A percentile compares a stretch with the other conserved stretches of the same genome.
phyloP scores from a whole-genome alignment of 2,888 invertebrate species.

The Acronicta aceris region DNA sequence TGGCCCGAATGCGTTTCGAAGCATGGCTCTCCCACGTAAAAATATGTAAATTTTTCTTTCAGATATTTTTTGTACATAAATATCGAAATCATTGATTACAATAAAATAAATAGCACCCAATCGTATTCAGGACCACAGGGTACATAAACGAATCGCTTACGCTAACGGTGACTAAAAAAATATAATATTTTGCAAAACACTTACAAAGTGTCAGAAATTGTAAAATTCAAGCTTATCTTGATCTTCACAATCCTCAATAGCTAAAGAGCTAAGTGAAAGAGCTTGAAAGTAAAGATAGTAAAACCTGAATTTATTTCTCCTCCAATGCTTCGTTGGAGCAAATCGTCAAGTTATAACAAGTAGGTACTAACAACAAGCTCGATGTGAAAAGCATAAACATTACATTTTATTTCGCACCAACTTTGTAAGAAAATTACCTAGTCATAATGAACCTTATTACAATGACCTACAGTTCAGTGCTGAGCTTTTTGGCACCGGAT shows the following conservation, averaged over 20 bases:
- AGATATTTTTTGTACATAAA: no score
- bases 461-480: conserved; percentile 28
- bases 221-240: neutral
- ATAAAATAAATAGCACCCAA: no score
- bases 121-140: no score
- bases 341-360: conserved; percentile 33
- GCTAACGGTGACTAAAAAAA: no score
- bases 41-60: no score
- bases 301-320: conserved; percentile 8
- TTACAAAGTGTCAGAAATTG: neutral
- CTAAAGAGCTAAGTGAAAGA: neutral
- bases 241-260: neutral
- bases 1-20: no score
- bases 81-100: no score
- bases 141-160: no score
- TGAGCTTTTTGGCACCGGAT: conserved; percentile 11
- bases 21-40: no score
- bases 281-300: conserved; percentile 1
- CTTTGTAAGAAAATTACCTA: conserved; percentile 47
- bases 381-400: conserved; percentile 50
- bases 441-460: conserved; percentile 39
- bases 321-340: conserved; percentile 15
- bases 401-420: conserved; percentile 39
- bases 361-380: conserved; percentile 31
- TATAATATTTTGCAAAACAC: no score